Evolutionary conservation across 30 jellyfish, hydroid and myxozoan genomes (phyloP).

Genomic region (Cassiopea andromeda): DNA sequence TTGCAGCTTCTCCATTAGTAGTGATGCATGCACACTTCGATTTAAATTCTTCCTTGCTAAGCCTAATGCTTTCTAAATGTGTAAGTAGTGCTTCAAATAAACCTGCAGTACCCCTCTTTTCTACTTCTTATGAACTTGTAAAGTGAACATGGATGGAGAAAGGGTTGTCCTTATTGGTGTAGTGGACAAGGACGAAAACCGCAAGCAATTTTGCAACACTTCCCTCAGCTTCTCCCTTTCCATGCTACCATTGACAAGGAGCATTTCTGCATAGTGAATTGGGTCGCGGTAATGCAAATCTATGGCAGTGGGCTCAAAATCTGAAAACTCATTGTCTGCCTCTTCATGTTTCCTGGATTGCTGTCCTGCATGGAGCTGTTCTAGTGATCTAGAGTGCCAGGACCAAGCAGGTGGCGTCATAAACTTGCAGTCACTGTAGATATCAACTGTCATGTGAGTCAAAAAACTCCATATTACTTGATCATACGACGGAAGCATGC

Average conservation of each 20-base stretch:
- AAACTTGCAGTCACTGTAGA: slow-evolving; percentile 37
- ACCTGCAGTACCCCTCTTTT: slow-evolving; percentile 48
- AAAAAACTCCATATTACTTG: no score
- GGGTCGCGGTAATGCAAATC: slow-evolving; percentile 55
- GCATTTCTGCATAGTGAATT: slow-evolving; percentile 45
- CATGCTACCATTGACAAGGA: slow-evolving; percentile 29
- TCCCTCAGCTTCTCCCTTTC: slow-evolving; percentile 20
- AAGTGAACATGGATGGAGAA: slow-evolving; percentile 20
- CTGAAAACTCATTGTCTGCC: slow-evolving; percentile 25
- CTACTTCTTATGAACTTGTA: slow-evolving; percentile 40
- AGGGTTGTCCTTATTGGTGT: slow-evolving; percentile 16
- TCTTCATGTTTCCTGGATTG: slow-evolving; percentile 37
- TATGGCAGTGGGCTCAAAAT: slow-evolving; percentile 25
- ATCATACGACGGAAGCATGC: no score
- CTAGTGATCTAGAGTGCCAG: slow-evolving; percentile 63
- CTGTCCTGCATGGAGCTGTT: slow-evolving; percentile 29
- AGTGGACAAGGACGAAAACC: slow-evolving; percentile 51
- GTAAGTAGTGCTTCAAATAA: slow-evolving; percentile 25
- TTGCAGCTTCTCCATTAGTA: slow-evolving; percentile 54
- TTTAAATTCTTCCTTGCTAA: neutral
- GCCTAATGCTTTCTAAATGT: slow-evolving; percentile 16
- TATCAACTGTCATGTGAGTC: slow-evolving; percentile 55
- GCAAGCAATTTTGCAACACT: slow-evolving; percentile 29
- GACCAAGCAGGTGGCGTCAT: slow-evolving; percentile 65
- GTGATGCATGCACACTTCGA: slow-evolving; percentile 28